Evolutionary conservation across 2,888 invertebrate genomes (phyloP).

Genomic region (Caenorhabditis virilis): DNA sequence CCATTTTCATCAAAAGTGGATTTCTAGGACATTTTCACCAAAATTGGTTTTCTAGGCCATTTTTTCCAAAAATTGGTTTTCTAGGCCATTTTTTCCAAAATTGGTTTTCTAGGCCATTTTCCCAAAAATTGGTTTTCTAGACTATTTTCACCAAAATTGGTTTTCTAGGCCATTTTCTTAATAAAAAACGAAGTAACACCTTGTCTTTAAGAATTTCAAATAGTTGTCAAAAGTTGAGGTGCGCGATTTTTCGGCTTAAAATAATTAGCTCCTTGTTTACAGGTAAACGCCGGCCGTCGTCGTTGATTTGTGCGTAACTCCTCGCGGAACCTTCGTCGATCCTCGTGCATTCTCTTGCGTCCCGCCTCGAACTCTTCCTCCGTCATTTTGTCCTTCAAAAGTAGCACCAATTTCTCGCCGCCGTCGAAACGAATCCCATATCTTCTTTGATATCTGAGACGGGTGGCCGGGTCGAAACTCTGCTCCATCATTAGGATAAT

Average conservation of each 20-base stretch:
- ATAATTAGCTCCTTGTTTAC: conserved; percentile 45
- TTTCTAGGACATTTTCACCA: no score
- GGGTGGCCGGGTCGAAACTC: conserved; percentile 86
- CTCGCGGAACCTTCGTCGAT: conserved; percentile 81
- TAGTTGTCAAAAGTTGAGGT: not conserved
- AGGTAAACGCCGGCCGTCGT: conserved; percentile 29
- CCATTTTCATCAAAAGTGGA: no score
- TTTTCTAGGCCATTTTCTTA: no score
- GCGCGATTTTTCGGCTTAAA: conserved; percentile 9
- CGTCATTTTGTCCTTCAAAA: conserved; percentile 55
- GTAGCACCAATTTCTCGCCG: conserved; percentile 54
- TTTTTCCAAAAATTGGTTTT: no score
- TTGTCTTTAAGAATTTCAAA: no score
- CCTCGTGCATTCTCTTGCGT: conserved; percentile 90
- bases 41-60: no score
- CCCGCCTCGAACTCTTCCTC: conserved; percentile 91
- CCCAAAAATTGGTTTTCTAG: no score
- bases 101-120: no score
- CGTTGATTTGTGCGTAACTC: conserved; percentile 74
- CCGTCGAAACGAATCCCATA: conserved; percentile 83
- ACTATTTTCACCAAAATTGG: no score
- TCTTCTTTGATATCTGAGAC: conserved; percentile 82
- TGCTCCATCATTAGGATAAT: conserved; percentile 94
- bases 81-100: no score
- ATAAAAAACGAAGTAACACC: no score